Base-by-base conservation (phyloP, 1,140 invertebrate species). In the Protaetia brevitarsis region DNA sequence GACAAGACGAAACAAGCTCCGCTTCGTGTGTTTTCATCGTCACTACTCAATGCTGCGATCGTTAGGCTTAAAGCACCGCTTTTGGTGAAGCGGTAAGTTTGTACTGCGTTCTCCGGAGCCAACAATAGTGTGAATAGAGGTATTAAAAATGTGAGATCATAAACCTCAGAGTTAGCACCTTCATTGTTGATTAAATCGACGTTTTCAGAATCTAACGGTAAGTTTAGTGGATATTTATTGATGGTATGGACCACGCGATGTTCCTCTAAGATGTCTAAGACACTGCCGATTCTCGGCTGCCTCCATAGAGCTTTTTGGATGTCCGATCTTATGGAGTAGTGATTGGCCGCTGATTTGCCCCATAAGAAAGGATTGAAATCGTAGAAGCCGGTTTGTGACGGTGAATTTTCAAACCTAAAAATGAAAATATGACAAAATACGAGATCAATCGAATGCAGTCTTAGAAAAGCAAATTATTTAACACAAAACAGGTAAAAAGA, bases 321-420 rank as follows among this genome's bases (percentile, higher is more conserved):
- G 60, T 84, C 80, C 3, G 79, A 80, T 60, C 85, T 83, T 0
- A 92, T 80, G 10, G 88, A 87, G 71, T 93, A 93, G 76, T 91
- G 86, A 29, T 84, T 86, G 8, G 89, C 86, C 0, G 91, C 92
- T 11, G 87, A 85, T 73, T 85, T 85, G 4, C 92, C 91, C 87
- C 89, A 94, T 0, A 94, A 79, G 71, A 89, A 93, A 10, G 92
- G 92, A 67, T 87, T 87, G 71, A 86, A 92, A 78, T 87, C 81
- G 45, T 83, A 80, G 10, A 91, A 80, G 57, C 58, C 11, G 0
- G 69, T 74, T 51, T 72, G 66, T 0, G 69, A 63, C 8, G 71
- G 26, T 8, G 63, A 63, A 0, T 67, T 65, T 69, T 73, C 74
- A 56, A 74, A 76, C 67, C 75, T 76, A 58, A 34, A 73, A 51